Base-by-base conservation (phyloP, 2,113 vertebrate species). In the Glaucidium brasilianum region DNA sequence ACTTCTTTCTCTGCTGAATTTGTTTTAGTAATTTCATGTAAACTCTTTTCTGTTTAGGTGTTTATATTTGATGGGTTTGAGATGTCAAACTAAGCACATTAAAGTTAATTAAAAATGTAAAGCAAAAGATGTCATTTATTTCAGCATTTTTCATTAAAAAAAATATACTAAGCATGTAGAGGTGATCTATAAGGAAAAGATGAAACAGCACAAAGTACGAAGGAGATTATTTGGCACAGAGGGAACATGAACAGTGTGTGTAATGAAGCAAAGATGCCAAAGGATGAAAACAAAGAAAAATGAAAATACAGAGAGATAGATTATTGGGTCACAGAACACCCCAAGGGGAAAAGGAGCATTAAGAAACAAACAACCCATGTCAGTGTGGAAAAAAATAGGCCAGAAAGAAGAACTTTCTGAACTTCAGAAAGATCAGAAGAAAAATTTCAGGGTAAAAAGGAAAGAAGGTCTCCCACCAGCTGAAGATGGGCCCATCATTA, bases 231-330 rank as follows among this genome's bases (percentile, higher is more conserved):
- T 35, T 67, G 59, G 45, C 32, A 77, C 5, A 1, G 35, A 81
- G 50, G 41, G 23, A 93, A 71, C 59, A 80, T 4, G 13, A 88
- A 26, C 39, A 86, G 83, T 12, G 17, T 68, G 63, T 32, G 23
- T 81, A 96, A 91, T 29, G 68, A 89, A 75, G 73, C 39, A 78
- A 71, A 88, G 72, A 81, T 91, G 85, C 88, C 60, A 75, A 89
- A 92, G 74, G 58, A 91, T 29, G 10, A 43, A 60, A 77, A n/a
- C 62, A 77, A 85, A 80, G 29, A 67, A 92, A 94, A 86, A 89
- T 73, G 68, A 94, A 95, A 92, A 93, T 32, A 93, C 43, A 73
- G 80, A 68, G 71, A 72, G 58, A 88, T 77, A 67, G 77, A 77
- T 84, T 39, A 16, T 43, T 84, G 60, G 56, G 90, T 92, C 68